A percentile compares a stretch with the other conserved stretches of the same genome.
These are phyloP conservation scores for Polyploca ridens DNA, from an alignment of 2,888 invertebrate species.

Conservation along the genomic window DNA sequence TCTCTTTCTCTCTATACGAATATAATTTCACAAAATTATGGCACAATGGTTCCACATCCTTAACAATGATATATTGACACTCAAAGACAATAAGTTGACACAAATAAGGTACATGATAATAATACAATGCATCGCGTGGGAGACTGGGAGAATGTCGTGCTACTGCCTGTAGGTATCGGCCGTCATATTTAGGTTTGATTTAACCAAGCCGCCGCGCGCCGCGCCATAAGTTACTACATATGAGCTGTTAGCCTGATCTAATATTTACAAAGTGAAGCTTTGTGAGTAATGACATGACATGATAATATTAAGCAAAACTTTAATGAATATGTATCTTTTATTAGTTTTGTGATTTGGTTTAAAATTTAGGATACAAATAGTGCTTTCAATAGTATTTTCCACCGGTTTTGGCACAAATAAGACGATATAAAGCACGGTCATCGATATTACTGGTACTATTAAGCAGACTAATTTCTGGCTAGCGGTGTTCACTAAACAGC, in stretches of 20 bases:
- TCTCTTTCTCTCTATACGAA: conserved; percentile 28
- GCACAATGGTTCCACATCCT: conserved; percentile 41
- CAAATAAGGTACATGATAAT: conserved; percentile 51
- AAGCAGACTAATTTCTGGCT: too few relatives aligned
- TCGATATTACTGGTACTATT: too few relatives aligned
- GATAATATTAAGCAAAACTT: background rate
- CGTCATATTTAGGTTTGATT: conserved; percentile 4
- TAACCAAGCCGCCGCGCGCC: background rate
- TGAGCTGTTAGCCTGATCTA: background rate
- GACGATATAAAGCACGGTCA: too few relatives aligned
- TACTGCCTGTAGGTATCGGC: conserved; percentile 29
- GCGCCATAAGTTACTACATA: background rate
- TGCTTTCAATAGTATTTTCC: too few relatives aligned
- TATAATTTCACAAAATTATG: conserved; percentile 21
- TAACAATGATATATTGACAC: conserved; percentile 43
- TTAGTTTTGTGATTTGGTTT: too few relatives aligned
- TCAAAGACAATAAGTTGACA: conserved; percentile 58
- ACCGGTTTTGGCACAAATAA: too few relatives aligned
- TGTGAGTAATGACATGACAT: background rate
- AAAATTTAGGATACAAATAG: too few relatives aligned
- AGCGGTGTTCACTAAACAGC: too few relatives aligned
- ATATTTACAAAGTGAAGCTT: background rate
- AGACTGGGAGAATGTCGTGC: conserved; percentile 34
- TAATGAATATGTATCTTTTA: background rate
- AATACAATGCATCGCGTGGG: conserved; percentile 46